These are phyloP conservation scores for Drosophila kepulauana DNA, from an alignment of 1,140 invertebrate species.

Conservation along the genomic window DNA sequence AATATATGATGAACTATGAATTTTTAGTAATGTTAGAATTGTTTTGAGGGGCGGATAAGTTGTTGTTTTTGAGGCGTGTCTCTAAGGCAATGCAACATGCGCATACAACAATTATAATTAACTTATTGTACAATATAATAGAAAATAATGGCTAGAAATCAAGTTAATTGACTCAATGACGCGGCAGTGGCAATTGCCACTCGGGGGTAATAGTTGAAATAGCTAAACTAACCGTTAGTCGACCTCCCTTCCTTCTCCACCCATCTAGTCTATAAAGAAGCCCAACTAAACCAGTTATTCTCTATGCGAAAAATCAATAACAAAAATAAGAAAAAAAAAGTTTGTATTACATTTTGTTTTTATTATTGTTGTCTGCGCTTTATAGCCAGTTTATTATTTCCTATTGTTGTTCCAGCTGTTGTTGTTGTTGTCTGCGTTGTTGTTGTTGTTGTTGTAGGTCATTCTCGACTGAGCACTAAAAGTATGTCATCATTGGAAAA, in stretches of 20 bases:
- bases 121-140: constrained; percentile 12
- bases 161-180: constrained; percentile 25
- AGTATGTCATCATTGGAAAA: constrained; percentile 55
- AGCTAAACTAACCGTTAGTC: constrained; percentile 6
- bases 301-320: constrained; percentile 41
- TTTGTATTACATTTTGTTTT: constrained; percentile 65
- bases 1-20: not conserved
- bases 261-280: not conserved
- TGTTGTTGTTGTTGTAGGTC: constrained; percentile 45
- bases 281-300: constrained; percentile 13
- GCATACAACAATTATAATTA: constrained; percentile 33
- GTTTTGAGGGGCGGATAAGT: not conserved
- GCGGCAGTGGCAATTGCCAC: not conserved
- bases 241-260: not conserved
- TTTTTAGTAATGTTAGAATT: not conserved
- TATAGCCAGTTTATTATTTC: constrained; percentile 45
- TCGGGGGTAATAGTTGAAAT: not conserved
- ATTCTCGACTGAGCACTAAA: constrained; percentile 45
- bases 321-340: constrained; percentile 39
- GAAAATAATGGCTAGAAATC: not conserved
- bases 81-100: constrained; percentile 39
- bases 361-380: constrained; percentile 46
- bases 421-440: constrained; percentile 4
- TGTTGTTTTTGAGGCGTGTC: constrained; percentile 15
- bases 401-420: constrained; percentile 31